Evolutionary conservation across 2,888 invertebrate genomes (phyloP), one percentile per base, ranked within the genome.

Genomic region (Cremastinae sp.): DNA sequence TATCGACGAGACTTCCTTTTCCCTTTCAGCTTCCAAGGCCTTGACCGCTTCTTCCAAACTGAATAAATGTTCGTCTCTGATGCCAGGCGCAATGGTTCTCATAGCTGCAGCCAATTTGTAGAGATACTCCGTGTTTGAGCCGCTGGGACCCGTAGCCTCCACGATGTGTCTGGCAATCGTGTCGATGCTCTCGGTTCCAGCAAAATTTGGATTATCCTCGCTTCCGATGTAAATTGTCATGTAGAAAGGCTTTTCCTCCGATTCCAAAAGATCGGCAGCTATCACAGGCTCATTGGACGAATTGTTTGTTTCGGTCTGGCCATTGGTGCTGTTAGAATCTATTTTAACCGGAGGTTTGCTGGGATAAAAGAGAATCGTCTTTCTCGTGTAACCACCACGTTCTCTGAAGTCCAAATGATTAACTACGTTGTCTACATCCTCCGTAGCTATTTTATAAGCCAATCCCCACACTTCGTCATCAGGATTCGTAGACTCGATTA

Each of bases 71-170:
- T 93, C 91, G 85, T 98, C 97, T 1, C 92, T 81, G 0, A 93
- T 92, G 10, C 93, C 93, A 0, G 96, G 95, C 34, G 94, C 95
- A 28, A 97, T 91, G 47, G 91, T 88, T 72, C 95, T 91, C 95
- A 97, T 95, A 0, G 96, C 93, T 53, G 93, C 90, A 0, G 96
- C 96, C 79, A 98, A 91, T 83, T 96, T 95, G 83, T 96, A 95
- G 0, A 98, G 92, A 91, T 99, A 99, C 84, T 98, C 98, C 45
- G 94, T 93, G 89, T 99, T 99, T 0, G 94, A 89, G 0, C 98
- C 98, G 88, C 98, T 98, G 0, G 96, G 95, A 0, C 98, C 98
- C 14, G 91, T 90, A 10, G 94, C 92, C 16, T 90, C 90, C 20
- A 93, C 91, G 38, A 98, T 95, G 90, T 97, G 96, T 41, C 92